phyloP scores from a whole-genome alignment of 2,113 vertebrate genomes.

The Chionodraco myersi region DNA sequence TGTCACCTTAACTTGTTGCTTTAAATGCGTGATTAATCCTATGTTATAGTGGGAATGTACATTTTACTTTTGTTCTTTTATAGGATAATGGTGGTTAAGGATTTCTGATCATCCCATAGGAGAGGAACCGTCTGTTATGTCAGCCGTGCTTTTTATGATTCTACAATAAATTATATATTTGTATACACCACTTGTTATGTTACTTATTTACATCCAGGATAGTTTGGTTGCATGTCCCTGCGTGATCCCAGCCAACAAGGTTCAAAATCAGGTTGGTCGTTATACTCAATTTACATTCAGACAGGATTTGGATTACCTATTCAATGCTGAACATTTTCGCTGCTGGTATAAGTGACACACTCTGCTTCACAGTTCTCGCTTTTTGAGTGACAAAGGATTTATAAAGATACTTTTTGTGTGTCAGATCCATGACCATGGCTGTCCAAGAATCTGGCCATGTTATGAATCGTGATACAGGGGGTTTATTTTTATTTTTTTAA shows the following conservation, averaged over 20 bases:
- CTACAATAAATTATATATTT: constrained; percentile 74
- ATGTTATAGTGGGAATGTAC: constrained; percentile 9
- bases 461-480: too few species aligned
- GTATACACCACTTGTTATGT: constrained; percentile 57
- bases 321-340: background rate
- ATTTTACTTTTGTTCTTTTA: constrained; percentile 40
- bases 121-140: constrained; percentile 29
- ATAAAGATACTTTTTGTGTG: background rate
- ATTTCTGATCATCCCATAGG: constrained; percentile 37
- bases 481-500: too few species aligned
- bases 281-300: background rate
- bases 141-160: constrained; percentile 42
- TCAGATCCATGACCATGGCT: background rate
- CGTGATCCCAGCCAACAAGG: background rate
- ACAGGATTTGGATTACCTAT: background rate
- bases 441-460: too few species aligned
- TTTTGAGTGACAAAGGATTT: background rate
- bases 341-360: background rate
- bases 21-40: background rate
- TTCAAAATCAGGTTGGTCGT: background rate
- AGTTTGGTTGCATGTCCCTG: background rate
- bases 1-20: background rate
- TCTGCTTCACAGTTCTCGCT: background rate
- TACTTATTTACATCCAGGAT: constrained; percentile 36
- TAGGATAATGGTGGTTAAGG: constrained; percentile 55